A percentile compares a stretch with the other conserved stretches of the same genome.
Evolutionary conservation across 1,140 invertebrate species (phyloP).

Genomic region (Papilio machaon): DNA sequence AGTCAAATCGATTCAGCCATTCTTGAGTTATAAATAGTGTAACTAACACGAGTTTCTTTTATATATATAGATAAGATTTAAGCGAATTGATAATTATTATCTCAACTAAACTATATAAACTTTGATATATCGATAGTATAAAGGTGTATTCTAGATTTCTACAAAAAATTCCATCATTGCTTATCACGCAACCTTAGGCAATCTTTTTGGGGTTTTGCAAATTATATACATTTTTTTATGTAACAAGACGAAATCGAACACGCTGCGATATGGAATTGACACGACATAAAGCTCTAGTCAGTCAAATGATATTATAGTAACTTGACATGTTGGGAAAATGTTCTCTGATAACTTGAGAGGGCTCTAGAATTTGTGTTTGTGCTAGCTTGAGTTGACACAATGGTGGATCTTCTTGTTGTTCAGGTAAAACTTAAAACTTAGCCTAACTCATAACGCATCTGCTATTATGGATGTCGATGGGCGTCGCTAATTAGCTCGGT

Average conservation of each 20-base stretch:
- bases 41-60: no score
- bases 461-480: background rate
- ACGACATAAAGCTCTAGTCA: constrained; percentile 58
- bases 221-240: constrained; percentile 61
- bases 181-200: constrained; percentile 50
- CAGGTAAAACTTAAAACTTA: constrained; percentile 46
- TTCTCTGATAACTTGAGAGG: constrained; percentile 26
- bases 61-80: no score
- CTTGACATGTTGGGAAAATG: constrained; percentile 49
- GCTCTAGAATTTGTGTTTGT: constrained; percentile 18
- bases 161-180: constrained; percentile 47
- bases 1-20: no score
- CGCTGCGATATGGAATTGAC: constrained; percentile 57
- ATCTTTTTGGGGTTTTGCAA: constrained; percentile 49
- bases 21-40: no score
- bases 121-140: background rate
- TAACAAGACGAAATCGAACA: constrained; percentile 52
- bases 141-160: background rate
- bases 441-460: background rate
- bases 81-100: no score
- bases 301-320: constrained; percentile 62
- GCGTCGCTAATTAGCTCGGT: no score
- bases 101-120: background rate
- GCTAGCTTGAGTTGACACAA: constrained; percentile 29
- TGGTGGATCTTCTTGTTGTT: constrained; percentile 51